phyloP scores from a whole-genome alignment of 2,797 vertebrate species.

The Syngnathus rostellatus region DNA sequence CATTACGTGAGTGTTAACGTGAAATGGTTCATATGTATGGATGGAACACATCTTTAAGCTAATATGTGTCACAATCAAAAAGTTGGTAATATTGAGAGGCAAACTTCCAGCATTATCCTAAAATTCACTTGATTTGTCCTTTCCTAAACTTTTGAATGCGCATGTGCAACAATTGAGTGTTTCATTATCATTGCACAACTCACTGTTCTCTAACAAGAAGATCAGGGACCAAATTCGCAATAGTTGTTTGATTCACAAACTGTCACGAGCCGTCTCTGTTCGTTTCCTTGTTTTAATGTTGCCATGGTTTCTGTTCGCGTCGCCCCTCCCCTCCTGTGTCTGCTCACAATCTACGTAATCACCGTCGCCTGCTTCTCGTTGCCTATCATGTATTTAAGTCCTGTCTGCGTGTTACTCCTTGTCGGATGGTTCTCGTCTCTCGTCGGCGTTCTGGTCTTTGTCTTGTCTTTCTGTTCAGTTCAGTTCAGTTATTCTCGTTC shows the following conservation, averaged over 20 bases:
- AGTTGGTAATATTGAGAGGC: background rate
- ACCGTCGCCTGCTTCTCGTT: no score
- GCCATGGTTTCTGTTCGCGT: no score
- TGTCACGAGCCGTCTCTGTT: no score
- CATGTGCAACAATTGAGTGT: background rate
- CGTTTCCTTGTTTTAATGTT: no score
- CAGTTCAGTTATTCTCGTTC: no score
- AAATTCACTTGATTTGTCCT: background rate
- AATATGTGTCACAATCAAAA: background rate
- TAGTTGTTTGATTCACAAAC: background rate
- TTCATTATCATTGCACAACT: background rate
- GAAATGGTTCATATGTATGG: background rate
- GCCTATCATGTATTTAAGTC: no score
- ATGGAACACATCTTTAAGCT: background rate
- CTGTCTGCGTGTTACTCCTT: no score
- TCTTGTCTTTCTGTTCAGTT: no score
- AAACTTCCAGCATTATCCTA: background rate
- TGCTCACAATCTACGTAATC: no score
- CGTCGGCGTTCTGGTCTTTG: no score
- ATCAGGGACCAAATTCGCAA: background rate
- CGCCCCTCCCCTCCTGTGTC: no score
- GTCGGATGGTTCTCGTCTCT: no score
- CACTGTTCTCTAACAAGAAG: background rate
- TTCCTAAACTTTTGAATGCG: background rate
- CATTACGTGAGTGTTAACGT: constrained; percentile 80